A percentile compares a stretch with the other conserved stretches of the same genome.
These are phyloP conservation scores for Carabus problematicus DNA, from an alignment of 2,888 invertebrate genomes.

Conservation along the genomic window DNA sequence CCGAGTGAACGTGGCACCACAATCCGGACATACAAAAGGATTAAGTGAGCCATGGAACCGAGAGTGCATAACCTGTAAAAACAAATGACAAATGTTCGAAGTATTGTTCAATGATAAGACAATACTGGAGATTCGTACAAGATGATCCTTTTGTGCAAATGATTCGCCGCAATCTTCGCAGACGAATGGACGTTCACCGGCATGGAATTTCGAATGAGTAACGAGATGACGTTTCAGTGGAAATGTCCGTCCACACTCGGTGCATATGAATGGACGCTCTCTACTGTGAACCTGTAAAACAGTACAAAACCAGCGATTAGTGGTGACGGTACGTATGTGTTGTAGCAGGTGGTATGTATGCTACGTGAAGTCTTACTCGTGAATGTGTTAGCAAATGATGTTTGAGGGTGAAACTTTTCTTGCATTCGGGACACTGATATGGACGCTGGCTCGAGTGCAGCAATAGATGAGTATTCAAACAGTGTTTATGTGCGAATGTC, in stretches of 20 bases:
- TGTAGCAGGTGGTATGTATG: neutral
- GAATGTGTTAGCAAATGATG: slow-evolving; percentile 84
- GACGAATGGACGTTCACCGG: slow-evolving; percentile 83
- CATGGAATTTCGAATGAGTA: slow-evolving; percentile 86
- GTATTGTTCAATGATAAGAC: neutral
- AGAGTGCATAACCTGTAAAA: slow-evolving; percentile 77
- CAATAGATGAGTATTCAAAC: slow-evolving; percentile 81
- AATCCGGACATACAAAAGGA: slow-evolving; percentile 92
- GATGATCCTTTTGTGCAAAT: slow-evolving; percentile 88
- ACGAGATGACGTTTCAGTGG: slow-evolving; percentile 83
- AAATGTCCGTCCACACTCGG: slow-evolving; percentile 83
- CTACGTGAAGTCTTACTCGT: slow-evolving; percentile 62
- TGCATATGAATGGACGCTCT: slow-evolving; percentile 82
- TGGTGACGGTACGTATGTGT: neutral
- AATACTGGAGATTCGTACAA: slow-evolving; percentile 55
- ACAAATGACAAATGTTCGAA: slow-evolving; percentile 24
- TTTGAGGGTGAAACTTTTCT: slow-evolving; percentile 85
- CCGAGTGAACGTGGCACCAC: slow-evolving; percentile 83
- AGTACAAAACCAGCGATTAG: slow-evolving; percentile 9
- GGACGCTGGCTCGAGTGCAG: slow-evolving; percentile 83
- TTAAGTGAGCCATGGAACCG: slow-evolving; percentile 95
- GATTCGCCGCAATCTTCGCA: slow-evolving; percentile 92
- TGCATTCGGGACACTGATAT: slow-evolving; percentile 84
- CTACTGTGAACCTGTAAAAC: slow-evolving; percentile 72
- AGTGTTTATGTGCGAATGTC: slow-evolving; percentile 83